These are phyloP conservation scores for Alcedo atthis DNA, from an alignment of 2,797 vertebrate species.

Conservation along the genomic window DNA sequence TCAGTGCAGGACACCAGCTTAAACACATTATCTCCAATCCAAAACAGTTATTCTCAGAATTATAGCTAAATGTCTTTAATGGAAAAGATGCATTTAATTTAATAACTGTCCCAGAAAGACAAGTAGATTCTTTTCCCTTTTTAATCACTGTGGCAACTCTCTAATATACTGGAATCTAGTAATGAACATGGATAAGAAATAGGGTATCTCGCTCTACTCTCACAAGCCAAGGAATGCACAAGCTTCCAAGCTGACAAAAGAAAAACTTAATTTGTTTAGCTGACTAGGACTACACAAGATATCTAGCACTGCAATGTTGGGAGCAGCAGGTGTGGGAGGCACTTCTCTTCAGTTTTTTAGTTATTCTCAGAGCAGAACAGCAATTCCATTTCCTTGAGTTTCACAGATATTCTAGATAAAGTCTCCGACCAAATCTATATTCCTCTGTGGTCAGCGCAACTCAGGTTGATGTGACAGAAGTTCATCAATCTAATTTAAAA, in stretches of 20 bases:
- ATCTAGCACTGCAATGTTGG: background rate
- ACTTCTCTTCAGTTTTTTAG: background rate
- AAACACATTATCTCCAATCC: background rate
- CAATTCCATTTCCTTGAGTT: background rate
- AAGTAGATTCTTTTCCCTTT: slow-evolving; percentile 53
- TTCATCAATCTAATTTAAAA: background rate
- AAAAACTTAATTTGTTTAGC: background rate
- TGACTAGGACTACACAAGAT: background rate
- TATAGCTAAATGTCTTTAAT: background rate
- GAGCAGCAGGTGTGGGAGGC: background rate
- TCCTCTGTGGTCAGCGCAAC: background rate
- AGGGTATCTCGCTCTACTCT: background rate
- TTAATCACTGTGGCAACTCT: slow-evolving; percentile 65
- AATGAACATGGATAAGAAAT: background rate
- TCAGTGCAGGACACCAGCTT: slow-evolving; percentile 5
- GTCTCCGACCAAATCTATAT: background rate
- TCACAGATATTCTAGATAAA: background rate
- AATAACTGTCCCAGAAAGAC: slow-evolving; percentile 58
- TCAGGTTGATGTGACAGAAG: background rate
- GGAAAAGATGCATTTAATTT: slow-evolving; percentile 35
- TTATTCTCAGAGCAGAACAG: background rate
- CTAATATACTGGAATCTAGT: slow-evolving; percentile 45
- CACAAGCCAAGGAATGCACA: background rate
- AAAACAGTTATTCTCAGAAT: slow-evolving; percentile 3
- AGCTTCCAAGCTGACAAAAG: background rate